A percentile compares a stretch with the other conserved stretches of the same genome.
phyloP scores from a whole-genome alignment of 2,797 vertebrate genomes.

The Notoglanidium macrostoma region DNA sequence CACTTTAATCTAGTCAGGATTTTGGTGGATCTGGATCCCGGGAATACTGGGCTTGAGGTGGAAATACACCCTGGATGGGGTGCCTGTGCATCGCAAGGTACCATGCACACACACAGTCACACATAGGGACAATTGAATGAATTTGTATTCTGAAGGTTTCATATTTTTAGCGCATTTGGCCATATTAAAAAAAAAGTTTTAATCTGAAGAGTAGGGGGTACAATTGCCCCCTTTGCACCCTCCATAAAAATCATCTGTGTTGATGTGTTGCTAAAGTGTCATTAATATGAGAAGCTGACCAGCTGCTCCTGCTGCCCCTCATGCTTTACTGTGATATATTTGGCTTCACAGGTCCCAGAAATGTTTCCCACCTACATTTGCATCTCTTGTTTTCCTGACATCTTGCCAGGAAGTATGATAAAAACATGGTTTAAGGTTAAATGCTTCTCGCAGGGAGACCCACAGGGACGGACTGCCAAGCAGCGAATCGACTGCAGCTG shows the following conservation, averaged over 20 bases:
- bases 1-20: neutral
- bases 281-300: constrained; percentile 17
- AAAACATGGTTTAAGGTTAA: constrained; percentile 43
- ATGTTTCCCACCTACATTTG: constrained; percentile 43
- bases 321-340: constrained; percentile 48
- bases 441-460: constrained; percentile 17
- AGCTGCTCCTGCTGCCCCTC: constrained; percentile 25
- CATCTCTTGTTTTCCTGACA: constrained; percentile 50
- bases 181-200: neutral
- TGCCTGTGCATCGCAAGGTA: neutral
- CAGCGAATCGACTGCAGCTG: constrained; percentile 23
- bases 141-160: neutral
- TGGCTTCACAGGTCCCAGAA: constrained; percentile 37
- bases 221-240: neutral
- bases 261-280: constrained; percentile 7
- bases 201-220: neutral
- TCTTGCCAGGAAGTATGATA: constrained; percentile 40
- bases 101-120: neutral
- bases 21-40: neutral
- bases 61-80: neutral
- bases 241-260: neutral
- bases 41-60: neutral
- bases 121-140: too few species aligned
- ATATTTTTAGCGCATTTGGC: neutral
- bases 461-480: constrained; percentile 18